These are phyloP conservation scores for Chrysolina haemoptera DNA, from an alignment of 2,888 invertebrate species.

Conservation along the genomic window DNA sequence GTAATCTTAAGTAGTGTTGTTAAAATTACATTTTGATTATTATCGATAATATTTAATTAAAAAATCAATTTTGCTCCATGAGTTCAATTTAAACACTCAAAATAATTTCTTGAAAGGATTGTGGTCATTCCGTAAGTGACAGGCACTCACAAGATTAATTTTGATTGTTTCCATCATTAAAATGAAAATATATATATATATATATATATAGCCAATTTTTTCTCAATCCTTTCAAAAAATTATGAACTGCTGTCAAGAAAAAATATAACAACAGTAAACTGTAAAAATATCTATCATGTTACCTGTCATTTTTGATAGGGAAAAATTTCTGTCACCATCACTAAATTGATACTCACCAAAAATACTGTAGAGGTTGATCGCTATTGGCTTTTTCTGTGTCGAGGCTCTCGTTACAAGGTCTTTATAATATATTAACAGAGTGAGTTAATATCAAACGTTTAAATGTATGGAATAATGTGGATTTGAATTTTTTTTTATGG, in stretches of 20 bases:
- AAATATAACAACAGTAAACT: background rate
- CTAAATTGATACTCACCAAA: conserved; percentile 60
- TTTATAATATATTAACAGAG: conserved; percentile 71
- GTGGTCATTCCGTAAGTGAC: background rate
- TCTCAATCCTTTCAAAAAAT: background rate
- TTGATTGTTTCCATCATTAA: too few relatives aligned
- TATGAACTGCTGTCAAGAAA: background rate
- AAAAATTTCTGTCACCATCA: conserved; percentile 54
- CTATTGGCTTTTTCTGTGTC: conserved; percentile 51
- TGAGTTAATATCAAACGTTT: conserved; percentile 70
- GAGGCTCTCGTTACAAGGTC: conserved; percentile 66
- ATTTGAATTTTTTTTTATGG: conserved; percentile 24
- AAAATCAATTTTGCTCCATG: background rate
- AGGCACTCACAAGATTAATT: too few relatives aligned
- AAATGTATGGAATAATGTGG: conserved; percentile 33
- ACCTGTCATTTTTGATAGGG: conserved; percentile 36
- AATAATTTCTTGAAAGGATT: background rate
- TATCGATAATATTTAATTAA: background rate
- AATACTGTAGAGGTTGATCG: conserved; percentile 50
- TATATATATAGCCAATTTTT: too few relatives aligned
- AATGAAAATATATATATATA: too few relatives aligned
- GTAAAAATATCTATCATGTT: conserved; percentile 25
- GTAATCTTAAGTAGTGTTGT: too few relatives aligned
- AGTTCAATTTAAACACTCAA: background rate
- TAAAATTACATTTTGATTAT: background rate